These are phyloP conservation scores for Ceratina calcarata DNA, from an alignment of 1,140 invertebrate species.

Conservation along the genomic window DNA sequence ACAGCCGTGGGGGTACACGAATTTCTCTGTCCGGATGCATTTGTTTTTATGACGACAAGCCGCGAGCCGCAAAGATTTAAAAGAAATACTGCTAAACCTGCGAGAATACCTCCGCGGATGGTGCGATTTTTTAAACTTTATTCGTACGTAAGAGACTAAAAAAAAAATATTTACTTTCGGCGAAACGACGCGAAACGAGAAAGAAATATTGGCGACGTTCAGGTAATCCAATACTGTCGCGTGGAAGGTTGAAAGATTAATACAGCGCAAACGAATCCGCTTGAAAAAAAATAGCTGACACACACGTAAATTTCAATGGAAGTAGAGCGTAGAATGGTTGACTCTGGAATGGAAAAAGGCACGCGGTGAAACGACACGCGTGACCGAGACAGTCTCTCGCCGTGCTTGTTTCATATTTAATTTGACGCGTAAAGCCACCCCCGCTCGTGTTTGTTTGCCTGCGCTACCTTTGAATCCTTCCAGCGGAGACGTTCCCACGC, in stretches of 20 bases:
- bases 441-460: background rate
- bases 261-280: background rate
- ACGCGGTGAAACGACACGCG: background rate
- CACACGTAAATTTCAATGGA: slow-evolving; percentile 3
- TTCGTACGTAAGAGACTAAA: too few species aligned
- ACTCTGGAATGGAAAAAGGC: background rate
- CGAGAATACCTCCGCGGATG: too few species aligned
- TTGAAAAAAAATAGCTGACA: background rate
- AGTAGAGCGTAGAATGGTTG: background rate
- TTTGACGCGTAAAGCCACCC: background rate
- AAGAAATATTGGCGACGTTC: too few species aligned
- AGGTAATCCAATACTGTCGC: too few species aligned
- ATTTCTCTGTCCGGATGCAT: background rate
- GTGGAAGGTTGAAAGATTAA: background rate
- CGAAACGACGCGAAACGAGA: too few species aligned
- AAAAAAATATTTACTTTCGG: too few species aligned
- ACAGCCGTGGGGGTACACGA: background rate
- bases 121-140: background rate
- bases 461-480: background rate
- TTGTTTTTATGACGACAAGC: background rate
- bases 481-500: background rate
- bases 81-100: background rate
- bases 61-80: background rate
- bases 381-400: too few species aligned
- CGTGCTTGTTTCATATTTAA: background rate